phyloP scores from a whole-genome alignment of 2,888 invertebrate genomes.

The Sylvicola cinctus region DNA sequence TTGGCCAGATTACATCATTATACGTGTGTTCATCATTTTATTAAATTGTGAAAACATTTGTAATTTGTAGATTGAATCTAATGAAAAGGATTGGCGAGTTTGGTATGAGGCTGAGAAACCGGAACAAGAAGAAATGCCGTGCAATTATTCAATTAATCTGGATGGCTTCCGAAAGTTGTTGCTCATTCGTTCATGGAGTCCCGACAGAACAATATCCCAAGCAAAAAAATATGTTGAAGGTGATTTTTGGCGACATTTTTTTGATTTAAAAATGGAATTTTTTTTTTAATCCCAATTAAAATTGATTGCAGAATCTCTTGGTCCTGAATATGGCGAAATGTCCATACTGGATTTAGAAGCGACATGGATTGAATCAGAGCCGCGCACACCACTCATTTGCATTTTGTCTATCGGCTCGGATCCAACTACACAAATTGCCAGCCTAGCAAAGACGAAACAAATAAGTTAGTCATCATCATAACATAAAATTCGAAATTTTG shows the following conservation, averaged over 20 bases:
- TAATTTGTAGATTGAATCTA: constrained; percentile 44
- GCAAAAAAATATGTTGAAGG: constrained; percentile 79
- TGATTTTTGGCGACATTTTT: constrained; percentile 17
- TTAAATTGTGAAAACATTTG: not conserved
- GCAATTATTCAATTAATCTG: constrained; percentile 65
- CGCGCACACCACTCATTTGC: constrained; percentile 73
- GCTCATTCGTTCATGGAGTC: constrained; percentile 83
- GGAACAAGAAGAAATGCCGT: constrained; percentile 77
- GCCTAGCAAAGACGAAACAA: constrained; percentile 66
- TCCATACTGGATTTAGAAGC: constrained; percentile 78
- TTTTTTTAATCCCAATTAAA: too few species aligned
- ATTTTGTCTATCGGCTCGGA: constrained; percentile 89
- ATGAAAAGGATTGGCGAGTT: constrained; percentile 69
- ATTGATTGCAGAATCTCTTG: constrained; percentile 44
- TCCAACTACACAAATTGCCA: constrained; percentile 83
- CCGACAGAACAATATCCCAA: constrained; percentile 83
- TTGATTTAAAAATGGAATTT: too few species aligned
- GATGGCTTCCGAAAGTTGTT: constrained; percentile 79
- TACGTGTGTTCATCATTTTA: not conserved
- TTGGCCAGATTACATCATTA: constrained; percentile 10
- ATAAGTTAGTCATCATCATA: constrained; percentile 40
- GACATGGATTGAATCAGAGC: constrained; percentile 79
- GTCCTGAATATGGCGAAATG: constrained; percentile 75
- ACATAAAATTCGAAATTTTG: constrained; percentile 3
- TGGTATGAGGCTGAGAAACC: constrained; percentile 91